Evolutionary conservation across 2,888 invertebrate genomes (phyloP), one percentile per base, ranked within the genome.

Genomic region (Euclidia mi): DNA sequence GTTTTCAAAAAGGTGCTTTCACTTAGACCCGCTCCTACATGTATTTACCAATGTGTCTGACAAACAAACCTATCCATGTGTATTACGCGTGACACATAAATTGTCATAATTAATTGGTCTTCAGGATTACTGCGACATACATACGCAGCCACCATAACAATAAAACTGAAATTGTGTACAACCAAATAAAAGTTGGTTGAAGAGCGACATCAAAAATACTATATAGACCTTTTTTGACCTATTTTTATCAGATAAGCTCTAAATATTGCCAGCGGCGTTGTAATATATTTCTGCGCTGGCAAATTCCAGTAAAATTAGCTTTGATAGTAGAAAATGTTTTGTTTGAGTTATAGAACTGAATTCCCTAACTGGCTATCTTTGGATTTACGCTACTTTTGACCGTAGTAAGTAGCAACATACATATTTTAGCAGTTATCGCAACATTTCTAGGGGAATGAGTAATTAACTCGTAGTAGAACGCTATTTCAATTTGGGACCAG

Each of bases 401-500:
- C 20, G 2, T 38, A 17, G 2, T 18, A 18, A 38, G 2, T 18
- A 38, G 11, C 18, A 38, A 38, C 38, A 38, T 10, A 38, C 9
- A 38, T 38, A 18, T 38, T 17, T 38, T 38, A 12, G 10, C n/a
- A 7, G 17, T 38, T 4, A 18, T 15, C 15, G n/a, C 11, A 18
- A 18, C 45, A 63, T 58, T 51, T 31, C 9, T 59, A 10, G n/a
- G 45, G 34, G 40, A 38, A 18, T 18, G 10, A 53, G 38, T 65
- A 66, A 58, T 63, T 48, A 63, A 48, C 41, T 55, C 41, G 18
- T 25, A 25, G 0, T 7, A 58, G 41, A 58, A 58, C 51, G 53
- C 37, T 31, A 51, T 51, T 53, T 48, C 38, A 58, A 32, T 49
- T 12, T 15, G 12, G 20, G 28, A 18, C 41, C 35, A 28, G 35